Evolutionary conservation across 2,113 vertebrate species (phyloP).

Genomic region (Globicephala melas): DNA sequence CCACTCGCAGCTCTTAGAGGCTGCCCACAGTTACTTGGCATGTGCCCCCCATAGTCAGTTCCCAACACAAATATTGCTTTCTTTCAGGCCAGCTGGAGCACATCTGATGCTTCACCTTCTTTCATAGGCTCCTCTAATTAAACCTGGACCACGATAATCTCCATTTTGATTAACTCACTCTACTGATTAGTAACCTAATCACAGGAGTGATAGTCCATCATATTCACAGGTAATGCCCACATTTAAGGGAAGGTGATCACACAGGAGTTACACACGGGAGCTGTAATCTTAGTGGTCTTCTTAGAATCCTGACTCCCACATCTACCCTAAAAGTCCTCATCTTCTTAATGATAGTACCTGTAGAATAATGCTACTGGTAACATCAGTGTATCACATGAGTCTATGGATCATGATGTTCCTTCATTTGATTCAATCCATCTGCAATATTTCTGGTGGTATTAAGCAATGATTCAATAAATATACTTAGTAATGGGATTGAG

Average conservation of each 20-base stretch:
- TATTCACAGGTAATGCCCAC: neutral
- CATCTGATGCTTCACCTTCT: neutral
- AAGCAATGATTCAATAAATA: neutral
- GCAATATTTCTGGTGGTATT: neutral
- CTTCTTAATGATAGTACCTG: neutral
- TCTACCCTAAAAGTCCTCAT: neutral
- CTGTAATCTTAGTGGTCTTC: neutral
- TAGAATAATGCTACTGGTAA: neutral
- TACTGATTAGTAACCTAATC: neutral
- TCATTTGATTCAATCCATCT: neutral
- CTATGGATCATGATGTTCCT: neutral
- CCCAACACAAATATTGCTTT: neutral
- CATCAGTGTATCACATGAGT: neutral
- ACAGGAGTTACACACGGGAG: neutral
- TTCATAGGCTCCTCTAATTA: neutral
- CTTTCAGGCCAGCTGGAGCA: neutral
- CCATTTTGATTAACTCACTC: neutral
- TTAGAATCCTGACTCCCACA: neutral
- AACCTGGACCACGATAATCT: neutral
- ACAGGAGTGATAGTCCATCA: neutral
- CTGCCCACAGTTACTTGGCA: fast-evolving
- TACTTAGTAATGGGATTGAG: neutral
- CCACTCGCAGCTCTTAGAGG: neutral
- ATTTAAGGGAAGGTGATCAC: neutral
- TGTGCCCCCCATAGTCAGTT: fast-evolving